Conservation (phyloP, 2,113 vertebrate genomes). For the Typhlomys cinereus region DNA sequence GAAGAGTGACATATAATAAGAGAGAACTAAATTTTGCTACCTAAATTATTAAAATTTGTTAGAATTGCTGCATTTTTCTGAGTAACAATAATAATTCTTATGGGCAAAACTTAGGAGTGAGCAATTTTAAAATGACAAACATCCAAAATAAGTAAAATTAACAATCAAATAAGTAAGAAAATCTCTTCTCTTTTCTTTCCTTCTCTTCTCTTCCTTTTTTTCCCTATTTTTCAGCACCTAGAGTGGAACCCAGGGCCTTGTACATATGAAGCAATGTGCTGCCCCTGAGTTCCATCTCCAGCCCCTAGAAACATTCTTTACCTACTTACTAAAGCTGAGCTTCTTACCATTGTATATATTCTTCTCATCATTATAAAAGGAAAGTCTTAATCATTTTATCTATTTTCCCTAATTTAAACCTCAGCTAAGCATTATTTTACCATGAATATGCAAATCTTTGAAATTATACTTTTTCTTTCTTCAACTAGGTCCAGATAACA, state of each 20-base stretch:
- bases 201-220: neutral
- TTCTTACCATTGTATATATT: neutral
- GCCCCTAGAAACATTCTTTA: neutral
- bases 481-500: neutral
- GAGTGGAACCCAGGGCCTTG: too few relatives aligned
- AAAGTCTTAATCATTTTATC: conserved; percentile 8
- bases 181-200: neutral
- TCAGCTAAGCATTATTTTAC: neutral
- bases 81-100: neutral
- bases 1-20: neutral
- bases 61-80: neutral
- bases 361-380: neutral
- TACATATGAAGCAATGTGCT: too few relatives aligned
- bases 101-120: neutral
- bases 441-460: neutral
- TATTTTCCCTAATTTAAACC: neutral
- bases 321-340: neutral
- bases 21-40: neutral
- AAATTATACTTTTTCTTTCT: neutral
- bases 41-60: neutral
- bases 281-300: too few relatives aligned
- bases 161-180: neutral
- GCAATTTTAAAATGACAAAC: conserved; percentile 4
- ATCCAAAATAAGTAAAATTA: neutral
- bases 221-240: too few relatives aligned